A percentile compares a stretch with the other conserved stretches of the same genome.
Conservation (phyloP, 2,888 invertebrate genomes). For the Apotomis betuletana region DNA sequence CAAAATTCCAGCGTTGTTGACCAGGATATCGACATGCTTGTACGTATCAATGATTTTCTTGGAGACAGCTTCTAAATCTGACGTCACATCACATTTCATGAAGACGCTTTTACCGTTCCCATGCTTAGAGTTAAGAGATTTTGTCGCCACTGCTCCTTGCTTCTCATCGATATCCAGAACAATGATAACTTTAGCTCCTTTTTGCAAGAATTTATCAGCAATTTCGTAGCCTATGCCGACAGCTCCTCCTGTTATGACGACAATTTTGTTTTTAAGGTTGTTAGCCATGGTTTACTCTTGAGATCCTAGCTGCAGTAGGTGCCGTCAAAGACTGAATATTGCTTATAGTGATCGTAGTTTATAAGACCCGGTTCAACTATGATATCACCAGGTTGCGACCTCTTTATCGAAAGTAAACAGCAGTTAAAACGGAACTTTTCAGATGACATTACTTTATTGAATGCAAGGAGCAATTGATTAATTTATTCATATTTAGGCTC, state of each 20-base stretch:
- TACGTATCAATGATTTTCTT: conserved; percentile 58
- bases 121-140: conserved; percentile 68
- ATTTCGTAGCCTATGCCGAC: conserved; percentile 79
- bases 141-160: conserved; percentile 65
- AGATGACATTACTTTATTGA: neutral
- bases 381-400: conserved; percentile 11
- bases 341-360: neutral
- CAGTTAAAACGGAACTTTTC: neutral
- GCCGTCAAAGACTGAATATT: neutral
- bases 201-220: conserved; percentile 70
- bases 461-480: neutral
- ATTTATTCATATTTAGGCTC: neutral
- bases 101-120: conserved; percentile 74
- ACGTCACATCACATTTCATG: conserved; percentile 79
- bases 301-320: neutral
- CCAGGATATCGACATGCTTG: conserved; percentile 68
- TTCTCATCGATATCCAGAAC: conserved; percentile 60
- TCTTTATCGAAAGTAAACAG: conserved; percentile 12
- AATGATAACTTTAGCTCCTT: conserved; percentile 60
- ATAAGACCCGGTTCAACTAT: neutral
- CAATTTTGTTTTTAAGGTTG: conserved; percentile 45
- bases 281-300: conserved; percentile 23
- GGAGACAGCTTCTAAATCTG: conserved; percentile 68
- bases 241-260: conserved; percentile 79
- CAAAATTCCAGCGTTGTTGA: conserved; percentile 74